phyloP scores from a whole-genome alignment of 2,113 vertebrate species.

The Uropsilus gracilis region DNA sequence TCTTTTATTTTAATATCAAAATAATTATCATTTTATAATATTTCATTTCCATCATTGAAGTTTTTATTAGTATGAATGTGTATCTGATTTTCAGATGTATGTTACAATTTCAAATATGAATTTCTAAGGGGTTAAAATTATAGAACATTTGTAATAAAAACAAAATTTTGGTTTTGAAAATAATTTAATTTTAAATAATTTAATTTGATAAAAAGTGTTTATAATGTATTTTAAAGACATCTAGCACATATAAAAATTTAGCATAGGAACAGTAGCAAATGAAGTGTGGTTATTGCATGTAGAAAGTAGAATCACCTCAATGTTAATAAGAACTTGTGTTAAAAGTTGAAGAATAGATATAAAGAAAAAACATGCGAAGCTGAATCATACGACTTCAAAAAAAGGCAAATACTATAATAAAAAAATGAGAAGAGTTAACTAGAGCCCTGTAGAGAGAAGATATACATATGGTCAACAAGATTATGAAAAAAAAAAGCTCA shows the following conservation, averaged over 20 bases:
- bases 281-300: neutral
- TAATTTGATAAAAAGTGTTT: neutral
- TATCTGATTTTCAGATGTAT: constrained; percentile 25
- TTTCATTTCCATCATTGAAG: neutral
- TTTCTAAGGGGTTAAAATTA: neutral
- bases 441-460: too few relatives aligned
- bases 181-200: neutral
- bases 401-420: too few relatives aligned
- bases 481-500: too few relatives aligned
- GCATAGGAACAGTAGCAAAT: neutral
- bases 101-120: neutral
- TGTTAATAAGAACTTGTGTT: neutral
- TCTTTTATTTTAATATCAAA: neutral
- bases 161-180: too few relatives aligned
- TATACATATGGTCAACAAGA: too few relatives aligned
- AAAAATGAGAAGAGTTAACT: too few relatives aligned
- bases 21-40: neutral
- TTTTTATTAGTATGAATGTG: neutral
- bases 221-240: neutral
- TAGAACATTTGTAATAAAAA: neutral
- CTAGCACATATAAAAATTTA: neutral
- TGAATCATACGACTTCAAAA: too few relatives aligned
- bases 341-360: neutral
- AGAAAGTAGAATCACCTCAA: neutral
- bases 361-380: too few relatives aligned